Evolutionary conservation across 64 coral and sea anemone species (phyloP), one percentile per base, ranked within the genome.

Genomic region (Dendronephthya gigantea): DNA sequence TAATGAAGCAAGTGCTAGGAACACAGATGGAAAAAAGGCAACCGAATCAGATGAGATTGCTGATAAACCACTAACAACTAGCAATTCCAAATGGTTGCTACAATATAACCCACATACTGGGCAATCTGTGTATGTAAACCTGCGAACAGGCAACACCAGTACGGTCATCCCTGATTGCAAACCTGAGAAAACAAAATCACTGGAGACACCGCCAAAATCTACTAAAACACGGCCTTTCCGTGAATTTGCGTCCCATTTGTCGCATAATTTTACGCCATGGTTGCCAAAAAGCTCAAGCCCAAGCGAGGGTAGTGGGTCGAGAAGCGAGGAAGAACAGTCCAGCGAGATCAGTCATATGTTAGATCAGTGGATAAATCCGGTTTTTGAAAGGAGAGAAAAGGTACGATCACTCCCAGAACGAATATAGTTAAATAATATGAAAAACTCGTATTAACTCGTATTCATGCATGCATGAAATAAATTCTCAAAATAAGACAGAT

Each of bases 221-320:
- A 79, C 19, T 16, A 13, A 19, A 29, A 72, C 39, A 45, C 79
- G 48, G 38, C 36, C 39, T 40, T 85, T 89, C 23, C 89, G 90
- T 43, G 82, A 89, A 22, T 83, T 84, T 51, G 70, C 90, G 7
- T 85, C 89, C 15, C 95, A 98, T 85, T 75, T 98, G 66, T 93
- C 95, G 7, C 93, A 91, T 88, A 90, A 82, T 27, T 98, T 92
- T 41, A 93, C 92, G 19, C 95, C 95, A 22, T 98, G 95, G 95
- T 84, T 93, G 36, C 95, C 95, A 52, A 87, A 90, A 68, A 82
- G 48, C 45, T 66, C 33, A 31, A 86, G 83, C 17, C 9, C 19
- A 15, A n/a, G 55, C 16, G 19, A 19, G 55, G 11, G 9, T 39
- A 6, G 32, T 37, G 37, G 6, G 32, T 34, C 31, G 15, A 35